phyloP scores from a whole-genome alignment of 23 tunicate genomes.

The Trididemnum clinides region DNA sequence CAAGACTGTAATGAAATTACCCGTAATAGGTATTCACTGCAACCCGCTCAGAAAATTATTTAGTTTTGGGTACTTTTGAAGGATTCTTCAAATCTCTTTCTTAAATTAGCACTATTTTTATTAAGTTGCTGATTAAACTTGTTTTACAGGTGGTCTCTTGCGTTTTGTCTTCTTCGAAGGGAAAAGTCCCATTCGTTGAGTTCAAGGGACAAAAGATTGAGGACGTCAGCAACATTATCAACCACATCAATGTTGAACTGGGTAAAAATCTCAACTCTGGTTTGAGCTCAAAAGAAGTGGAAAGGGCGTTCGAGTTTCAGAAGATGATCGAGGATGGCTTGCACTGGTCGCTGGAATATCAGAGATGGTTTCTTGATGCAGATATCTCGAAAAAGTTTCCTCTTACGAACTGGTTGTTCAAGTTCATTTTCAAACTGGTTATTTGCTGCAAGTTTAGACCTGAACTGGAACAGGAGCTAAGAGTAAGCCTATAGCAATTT shows the following conservation, averaged over 20 bases:
- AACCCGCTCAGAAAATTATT: too few relatives aligned
- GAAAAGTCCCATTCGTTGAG: constrained; percentile 52
- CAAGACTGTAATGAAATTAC: too few relatives aligned
- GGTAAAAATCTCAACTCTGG: constrained; percentile 17
- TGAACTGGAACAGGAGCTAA: background rate
- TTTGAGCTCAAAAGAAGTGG: constrained; percentile 39
- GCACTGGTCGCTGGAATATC: constrained; percentile 46
- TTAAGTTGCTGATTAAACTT: background rate
- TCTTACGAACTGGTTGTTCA: constrained; percentile 4
- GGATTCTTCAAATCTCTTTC: too few relatives aligned
- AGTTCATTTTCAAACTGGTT: background rate
- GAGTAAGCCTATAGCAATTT: background rate
- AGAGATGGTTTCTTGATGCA: constrained; percentile 44
- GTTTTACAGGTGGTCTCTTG: constrained; percentile 7
- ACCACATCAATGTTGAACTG: constrained; percentile 24
- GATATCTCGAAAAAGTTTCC: background rate
- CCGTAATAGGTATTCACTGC: too few relatives aligned
- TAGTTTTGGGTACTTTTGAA: too few relatives aligned
- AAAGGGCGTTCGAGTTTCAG: constrained; percentile 33
- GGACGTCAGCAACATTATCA: constrained; percentile 43
- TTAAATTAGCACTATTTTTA: background rate
- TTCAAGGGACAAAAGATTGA: constrained; percentile 43
- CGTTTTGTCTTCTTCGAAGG: constrained; percentile 33
- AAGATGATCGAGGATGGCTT: constrained; percentile 44
- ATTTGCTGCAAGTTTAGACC: background rate